Evolutionary conservation across 2,113 vertebrate genomes (phyloP), one percentile per base, ranked within the genome.

Genomic region (Odontophorus gujanensis): DNA sequence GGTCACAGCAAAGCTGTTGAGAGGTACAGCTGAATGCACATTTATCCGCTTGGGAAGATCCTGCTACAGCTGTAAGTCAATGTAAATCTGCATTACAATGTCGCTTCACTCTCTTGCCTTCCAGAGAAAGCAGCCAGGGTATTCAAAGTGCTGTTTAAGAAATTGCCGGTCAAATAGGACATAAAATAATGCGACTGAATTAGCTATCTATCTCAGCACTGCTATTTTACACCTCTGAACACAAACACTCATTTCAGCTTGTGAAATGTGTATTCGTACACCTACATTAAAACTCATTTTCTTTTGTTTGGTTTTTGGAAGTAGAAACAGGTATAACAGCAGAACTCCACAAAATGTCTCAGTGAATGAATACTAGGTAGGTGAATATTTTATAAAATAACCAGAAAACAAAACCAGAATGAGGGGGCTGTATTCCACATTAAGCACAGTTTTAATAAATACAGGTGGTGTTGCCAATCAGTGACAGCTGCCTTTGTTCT

Each of bases 401-500:
- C 25, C 36, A 68, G 18, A 90, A 88, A 95, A 85, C 38, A 95
- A 94, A 95, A 92, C 32, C 85, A 65, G 79, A 77, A 24, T 25
- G 30, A 53, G 9, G 3, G 3, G 55, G 47, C 67, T 97, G 87
- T 79, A 62, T 86, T 95, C 77, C 68, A 87, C 45, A 43, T 9
- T 82, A 90, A 50, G 62, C 95, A 93, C 61, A 74, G 62, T 90
- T 95, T 95, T 88, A 91, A 95, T 74, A 83, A 92, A 86, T 93
- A 82, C 93, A 97, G 94, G 96, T 97, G 95, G 94, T 91, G 92
- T 53, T 82, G 90, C 67, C 92, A 85, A 90, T 83, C 94, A 88
- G 66, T 32, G 32, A 96, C 6, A 87, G 53, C 61, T 91, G 43
- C 59, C 89, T 91, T 94, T 96, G 66, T 86, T 85, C 82, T 90